A percentile compares a stretch with the other conserved stretches of the same genome.
Evolutionary conservation across 2,888 invertebrate species (phyloP).

Genomic region (Hemithea aestivaria): DNA sequence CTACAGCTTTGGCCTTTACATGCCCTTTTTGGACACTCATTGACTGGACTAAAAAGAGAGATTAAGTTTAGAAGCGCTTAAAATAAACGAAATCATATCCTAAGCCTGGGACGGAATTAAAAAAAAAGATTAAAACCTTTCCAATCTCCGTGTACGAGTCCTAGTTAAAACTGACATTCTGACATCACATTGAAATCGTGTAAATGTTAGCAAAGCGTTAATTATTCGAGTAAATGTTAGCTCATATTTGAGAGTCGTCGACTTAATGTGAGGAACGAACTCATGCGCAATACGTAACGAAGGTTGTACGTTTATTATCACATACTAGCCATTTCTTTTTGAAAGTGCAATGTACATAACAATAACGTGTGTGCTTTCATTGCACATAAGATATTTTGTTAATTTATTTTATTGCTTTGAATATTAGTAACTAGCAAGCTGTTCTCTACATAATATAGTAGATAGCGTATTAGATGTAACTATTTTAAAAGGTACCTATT

Average conservation of each 20-base stretch:
- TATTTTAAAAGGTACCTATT: too few relatives aligned
- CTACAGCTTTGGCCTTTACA: too few relatives aligned
- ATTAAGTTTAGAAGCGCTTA: too few relatives aligned
- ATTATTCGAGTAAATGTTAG: slow-evolving; percentile 18
- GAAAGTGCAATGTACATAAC: slow-evolving; percentile 18
- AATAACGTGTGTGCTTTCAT: slow-evolving; percentile 17
- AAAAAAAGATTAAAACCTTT: too few relatives aligned
- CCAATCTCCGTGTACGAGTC: too few relatives aligned
- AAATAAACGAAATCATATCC: too few relatives aligned
- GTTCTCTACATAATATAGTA: too few relatives aligned
- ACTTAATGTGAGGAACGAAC: slow-evolving; percentile 1
- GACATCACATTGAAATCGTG: slow-evolving; percentile 1
- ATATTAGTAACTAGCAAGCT: not conserved
- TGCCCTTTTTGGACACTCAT: too few relatives aligned
- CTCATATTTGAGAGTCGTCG: slow-evolving; percentile 14
- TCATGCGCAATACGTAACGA: slow-evolving; percentile 14
- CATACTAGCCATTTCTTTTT: slow-evolving; percentile 21
- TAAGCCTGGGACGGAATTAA: too few relatives aligned
- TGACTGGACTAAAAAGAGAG: too few relatives aligned
- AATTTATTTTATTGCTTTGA: not conserved
- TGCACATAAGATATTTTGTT: not conserved
- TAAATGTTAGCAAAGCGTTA: slow-evolving; percentile 8
- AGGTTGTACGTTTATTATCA: slow-evolving; percentile 15
- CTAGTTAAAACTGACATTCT: slow-evolving; percentile 1
- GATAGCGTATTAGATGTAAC: too few relatives aligned